Evolutionary conservation across 2,888 invertebrate species (phyloP), one percentile per base, ranked within the genome.

Genomic region (Ganaspis brasiliensis): DNA sequence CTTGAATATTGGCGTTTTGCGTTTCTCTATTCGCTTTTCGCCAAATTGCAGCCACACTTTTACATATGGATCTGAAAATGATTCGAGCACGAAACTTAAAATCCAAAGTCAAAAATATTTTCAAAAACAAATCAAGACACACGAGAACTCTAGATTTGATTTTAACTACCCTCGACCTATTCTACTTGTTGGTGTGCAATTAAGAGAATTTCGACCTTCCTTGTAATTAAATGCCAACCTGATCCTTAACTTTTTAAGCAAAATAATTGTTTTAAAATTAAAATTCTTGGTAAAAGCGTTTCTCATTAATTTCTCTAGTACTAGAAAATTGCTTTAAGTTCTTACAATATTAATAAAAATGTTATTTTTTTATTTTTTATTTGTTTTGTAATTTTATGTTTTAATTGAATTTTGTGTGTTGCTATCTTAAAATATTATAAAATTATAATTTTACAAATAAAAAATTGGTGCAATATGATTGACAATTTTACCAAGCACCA

Each of bases 21-120:
- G 96, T 90, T 98, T 98, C 92, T 98, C 98, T 86, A 98, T 96
- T 85, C 97, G 95, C 88, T 98, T 98, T 90, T 98, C 98, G 49
- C 98, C 98, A 89, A 98, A 98, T 88, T 98, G 97, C 61, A 98
- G 94, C 98, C 98, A 98, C 14, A 98, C 97, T 92, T 98, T 98
- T n/a, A 98, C 98, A 92, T 98, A 98, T 0, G 98, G 98, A 95
- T 98, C 98, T 98, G 94, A 63, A 93, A 93, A 57, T 63, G 5
- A 59, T 26, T 21, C 12, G 19, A 75, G 12, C 8, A 26, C 26
- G 37, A 45, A 16, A 45, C 45, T 67, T 26, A 4, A 67, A 21
- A 6, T 24, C 14, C 19, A 14, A 26, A 14, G 21, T 40, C 21
- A 40, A 24, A 35, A 40, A 16, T 31, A 16, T 45, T 67, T 16